Percentiles rank a stretch among this genome's conserved stretches.
Conservation (phyloP, 2,888 invertebrate species). For the Melanostoma scalare region DNA sequence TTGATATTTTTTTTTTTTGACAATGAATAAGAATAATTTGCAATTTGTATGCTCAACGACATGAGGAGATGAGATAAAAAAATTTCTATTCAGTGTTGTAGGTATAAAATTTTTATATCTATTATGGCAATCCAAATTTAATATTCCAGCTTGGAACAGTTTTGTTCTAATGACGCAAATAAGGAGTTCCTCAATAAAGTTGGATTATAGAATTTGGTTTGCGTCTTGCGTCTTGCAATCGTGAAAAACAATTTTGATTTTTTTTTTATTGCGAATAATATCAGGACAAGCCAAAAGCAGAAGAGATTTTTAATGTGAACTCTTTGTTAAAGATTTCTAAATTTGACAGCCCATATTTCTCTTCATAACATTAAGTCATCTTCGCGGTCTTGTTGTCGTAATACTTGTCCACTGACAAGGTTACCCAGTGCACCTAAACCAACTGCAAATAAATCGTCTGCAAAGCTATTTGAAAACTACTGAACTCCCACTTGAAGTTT, state of each 20-base stretch:
- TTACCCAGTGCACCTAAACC: conserved; percentile 57
- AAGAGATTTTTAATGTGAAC: too few relatives aligned
- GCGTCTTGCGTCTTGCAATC: too few relatives aligned
- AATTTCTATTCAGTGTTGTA: background rate
- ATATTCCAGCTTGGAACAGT: conserved; percentile 1
- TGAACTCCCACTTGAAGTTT: conserved; percentile 4
- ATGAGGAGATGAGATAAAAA: background rate
- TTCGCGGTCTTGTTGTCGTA: background rate
- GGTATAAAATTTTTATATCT: background rate
- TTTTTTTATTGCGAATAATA: too few relatives aligned
- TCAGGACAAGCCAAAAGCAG: too few relatives aligned
- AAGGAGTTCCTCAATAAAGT: conserved; percentile 6
- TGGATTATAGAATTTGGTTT: too few relatives aligned
- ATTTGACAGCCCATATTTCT: background rate
- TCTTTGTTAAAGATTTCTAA: too few relatives aligned
- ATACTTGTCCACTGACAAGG: conserved; percentile 34
- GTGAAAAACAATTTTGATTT: too few relatives aligned
- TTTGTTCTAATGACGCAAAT: conserved; percentile 29
- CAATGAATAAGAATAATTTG: conserved; percentile 5
- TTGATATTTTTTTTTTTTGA: too few relatives aligned
- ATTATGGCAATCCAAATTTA: background rate
- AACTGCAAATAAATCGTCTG: conserved; percentile 36
- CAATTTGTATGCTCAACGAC: conserved; percentile 30
- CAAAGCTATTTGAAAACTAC: conserved; percentile 21
- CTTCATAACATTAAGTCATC: background rate